Base-by-base conservation (phyloP, 2,888 invertebrate species). In the Auanema freiburgensis region DNA sequence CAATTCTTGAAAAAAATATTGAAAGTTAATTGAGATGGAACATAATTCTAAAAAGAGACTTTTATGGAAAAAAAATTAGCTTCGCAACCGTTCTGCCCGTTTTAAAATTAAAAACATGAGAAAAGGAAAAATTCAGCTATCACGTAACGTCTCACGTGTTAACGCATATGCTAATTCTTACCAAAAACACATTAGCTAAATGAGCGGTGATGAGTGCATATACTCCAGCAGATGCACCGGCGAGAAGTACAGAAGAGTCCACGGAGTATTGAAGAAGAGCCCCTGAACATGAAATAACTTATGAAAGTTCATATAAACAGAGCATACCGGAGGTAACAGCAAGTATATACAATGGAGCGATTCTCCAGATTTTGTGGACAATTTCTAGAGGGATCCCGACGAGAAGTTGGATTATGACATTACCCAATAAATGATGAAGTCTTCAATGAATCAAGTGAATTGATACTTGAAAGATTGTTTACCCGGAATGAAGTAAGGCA, bases 311-410 rank as follows among this genome's bases (percentile, higher is more conserved):
- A 44, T 16, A 21, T 16, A 44, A 44, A 44, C n/a, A n/a, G 46
- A 42, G 18, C 43, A 5, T 44, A 65, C 69, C 69, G 2, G 65
- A 58, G 14, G 65, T 24, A 5, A 74, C 72, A 8, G 72, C 76
- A 42, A 85, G 72, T 4, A 84, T 59, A 69, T 87, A 87, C 33
- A 87, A 83, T 18, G 85, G 75, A 0, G 90, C 87, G 12, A 97
- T 91, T 56, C 97, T 88, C 93, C 93, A 93, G 6, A 65, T 63
- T 75, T 90, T 90, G 85, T 97, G 96, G 0, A 96, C 95, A 89
- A 97, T 90, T 86, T 98, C 97, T 66, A 98, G 85, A 0, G 96
- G 94, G 8, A 95, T 89, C 0, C 97, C 97, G 61, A 98, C 88
- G 84, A 95, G 88, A 61, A 97, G 87, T 85, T 98, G 96, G 67